Base-by-base conservation (phyloP, 2,888 invertebrate species). In the Caenorhabditis sulstoni region DNA sequence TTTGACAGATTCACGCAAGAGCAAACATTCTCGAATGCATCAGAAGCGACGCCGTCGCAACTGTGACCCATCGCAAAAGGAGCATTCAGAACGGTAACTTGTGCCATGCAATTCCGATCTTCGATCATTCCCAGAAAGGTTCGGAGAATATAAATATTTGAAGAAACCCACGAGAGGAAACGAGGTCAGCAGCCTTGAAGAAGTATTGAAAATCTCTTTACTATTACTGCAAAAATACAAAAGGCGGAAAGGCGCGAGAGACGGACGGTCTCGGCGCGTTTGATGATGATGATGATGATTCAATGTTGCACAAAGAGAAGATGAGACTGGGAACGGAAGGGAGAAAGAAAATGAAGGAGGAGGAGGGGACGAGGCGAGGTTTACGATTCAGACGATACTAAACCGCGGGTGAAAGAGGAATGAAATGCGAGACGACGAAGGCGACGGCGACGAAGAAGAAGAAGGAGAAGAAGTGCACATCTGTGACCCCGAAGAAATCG, bases 361-460 rank as follows among this genome's bases (percentile, higher is more conserved):
- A 55, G 47, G 23, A 29, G 62, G 41, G 39, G 23, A 52, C 39
- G 22, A 29, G 29, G 22, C 45, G 37, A 18, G 16, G 67, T 70
- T 70, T 62, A 70, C 61, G 55, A 70, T 70, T 70, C 70, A 62
- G 70, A 71, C 62, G 71, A 64, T 61, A 61, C 50, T 71, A 64
- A 71, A 71, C 57, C 64, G 5, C n/a, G 52, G 9, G 53, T 12
- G n/a, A n/a, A 2, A 37, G 39, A 8, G 22, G 41, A 62, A 45
- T 64, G 71, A 71, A 71, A 71, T 71, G 71, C 62, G 71, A 71
- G 29, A 29, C 29, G 29, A 29, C 29, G 29, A 29, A 3, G n/a
- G n/a, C n/a, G n/a, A n/a, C n/a, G n/a, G n/a, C n/a, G n/a, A n/a
- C n/a, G n/a, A n/a, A n/a, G n/a, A n/a, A n/a, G n/a, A n/a, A n/a